Percentiles rank a stretch among this genome's conserved stretches.
These are phyloP conservation scores for Didymodactylos carnosus DNA, from an alignment of 2,888 invertebrate genomes.

Conservation along the genomic window DNA sequence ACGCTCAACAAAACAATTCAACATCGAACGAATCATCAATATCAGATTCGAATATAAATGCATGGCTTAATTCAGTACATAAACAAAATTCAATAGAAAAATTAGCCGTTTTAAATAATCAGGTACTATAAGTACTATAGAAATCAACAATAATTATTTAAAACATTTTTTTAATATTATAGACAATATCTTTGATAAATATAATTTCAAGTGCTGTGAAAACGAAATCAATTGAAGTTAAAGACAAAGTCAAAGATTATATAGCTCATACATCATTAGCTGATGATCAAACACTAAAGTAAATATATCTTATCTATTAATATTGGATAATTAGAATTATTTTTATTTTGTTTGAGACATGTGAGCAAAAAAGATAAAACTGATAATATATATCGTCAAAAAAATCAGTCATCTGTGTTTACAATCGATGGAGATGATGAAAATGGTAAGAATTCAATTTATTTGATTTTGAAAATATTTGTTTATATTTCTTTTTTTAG, in stretches of 20 bases:
- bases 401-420: conserved; percentile 36
- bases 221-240: conserved; percentile 70
- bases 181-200: conserved; percentile 19
- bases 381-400: conserved; percentile 54
- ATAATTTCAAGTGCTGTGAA: conserved; percentile 49
- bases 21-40: not conserved
- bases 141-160: not conserved
- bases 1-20: not conserved
- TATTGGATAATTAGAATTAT: not conserved
- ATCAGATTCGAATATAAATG: not conserved
- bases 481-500: not conserved
- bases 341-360: conserved; percentile 37
- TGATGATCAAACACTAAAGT: not conserved
- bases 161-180: not conserved
- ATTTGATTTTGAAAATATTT: not conserved
- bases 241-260: conserved; percentile 71
- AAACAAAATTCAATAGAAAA: not conserved
- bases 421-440: conserved; percentile 6
- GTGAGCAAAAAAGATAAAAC: conserved; percentile 63
- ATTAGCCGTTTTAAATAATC: not conserved
- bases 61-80: not conserved
- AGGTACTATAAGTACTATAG: not conserved
- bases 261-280: conserved; percentile 42
- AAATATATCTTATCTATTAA: not conserved
- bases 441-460: conserved; percentile 3